These are phyloP conservation scores for Anabas testudineus DNA, from an alignment of 2,797 vertebrate genomes.

Conservation along the genomic window DNA sequence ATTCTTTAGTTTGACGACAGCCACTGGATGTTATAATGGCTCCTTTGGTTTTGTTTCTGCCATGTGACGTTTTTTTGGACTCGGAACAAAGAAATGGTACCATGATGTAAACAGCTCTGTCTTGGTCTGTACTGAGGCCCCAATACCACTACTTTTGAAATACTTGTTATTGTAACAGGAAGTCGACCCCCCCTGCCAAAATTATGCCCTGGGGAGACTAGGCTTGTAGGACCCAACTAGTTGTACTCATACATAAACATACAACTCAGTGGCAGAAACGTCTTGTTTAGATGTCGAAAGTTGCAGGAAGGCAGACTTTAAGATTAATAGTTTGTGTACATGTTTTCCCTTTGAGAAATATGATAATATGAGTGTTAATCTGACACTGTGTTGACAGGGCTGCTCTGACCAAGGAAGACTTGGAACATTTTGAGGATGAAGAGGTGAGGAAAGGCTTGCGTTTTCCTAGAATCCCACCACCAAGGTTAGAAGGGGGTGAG, in stretches of 20 bases:
- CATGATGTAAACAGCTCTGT: conserved; percentile 38
- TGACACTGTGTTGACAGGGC: conserved; percentile 65
- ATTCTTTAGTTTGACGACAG: conserved; percentile 32
- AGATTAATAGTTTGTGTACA: conserved; percentile 24
- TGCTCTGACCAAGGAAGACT: conserved; percentile 23
- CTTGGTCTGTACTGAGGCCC: conserved; percentile 22
- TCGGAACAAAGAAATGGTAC: conserved; percentile 45
- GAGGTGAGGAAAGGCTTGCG: conserved; percentile 69
- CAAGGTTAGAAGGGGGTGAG: conserved; percentile 73
- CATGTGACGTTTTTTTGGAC: conserved; percentile 36
- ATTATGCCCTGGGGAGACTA: conserved; percentile 62
- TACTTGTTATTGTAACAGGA: conserved; percentile 66
- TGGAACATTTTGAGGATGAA: conserved; percentile 72
- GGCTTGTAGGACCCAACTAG: conserved; percentile 59
- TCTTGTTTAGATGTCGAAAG: conserved; percentile 31
- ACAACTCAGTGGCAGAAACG: conserved; percentile 30
- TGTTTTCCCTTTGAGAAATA: conserved; percentile 42
- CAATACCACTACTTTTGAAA: conserved; percentile 44
- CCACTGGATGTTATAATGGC: conserved; percentile 48
- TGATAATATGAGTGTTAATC: conserved; percentile 62
- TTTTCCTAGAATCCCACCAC: conserved; percentile 67
- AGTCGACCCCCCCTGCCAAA: conserved; percentile 59
- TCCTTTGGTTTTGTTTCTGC: conserved; percentile 33
- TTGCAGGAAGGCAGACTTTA: conserved; percentile 15
- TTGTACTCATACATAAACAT: conserved; percentile 62